Base-by-base conservation (phyloP, 92 coral and sea anemone genomes). In the Bergia sp. region DNA sequence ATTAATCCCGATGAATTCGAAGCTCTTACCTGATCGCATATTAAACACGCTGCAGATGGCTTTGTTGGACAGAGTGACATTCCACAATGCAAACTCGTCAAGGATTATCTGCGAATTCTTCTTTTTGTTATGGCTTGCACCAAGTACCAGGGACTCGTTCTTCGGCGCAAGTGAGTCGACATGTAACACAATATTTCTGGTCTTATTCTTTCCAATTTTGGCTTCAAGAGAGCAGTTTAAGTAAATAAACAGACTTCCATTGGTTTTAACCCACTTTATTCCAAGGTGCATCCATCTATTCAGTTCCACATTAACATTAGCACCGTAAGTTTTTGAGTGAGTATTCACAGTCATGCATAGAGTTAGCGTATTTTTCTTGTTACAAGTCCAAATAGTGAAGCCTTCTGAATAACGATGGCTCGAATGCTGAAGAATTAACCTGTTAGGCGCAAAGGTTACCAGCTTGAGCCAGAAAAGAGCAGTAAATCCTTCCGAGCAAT, bases 71-170 rank as follows among this genome's bases (percentile, higher is more conserved):
- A 95, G 66, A 37, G 92, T 91, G 64, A 79, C 69, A 78, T 92
- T 91, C 99, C 99, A 97, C 67, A 97, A 90, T 64, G 99, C 99
- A 66, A 97, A 93, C 73, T 97, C 99, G 50, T 97, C 99, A 37
- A 97, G 88, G 49, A 92, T 58, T 73, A 96, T 61, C 42, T 87
- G 93, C 5, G 91, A 89, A 53, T 93, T 89, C 77, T 95, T 97
- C 89, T 85, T 94, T 66, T 90, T 81, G 13, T 89, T 93, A 67
- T 93, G 99, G 72, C 95, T 97, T 2, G 99, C 99, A 38, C 99
- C 99, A 44, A 96, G 76, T 69, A 95, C 82, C 82, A 95, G 45
- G 44, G 82, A 55, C 23, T 73, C 42, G 15, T 45, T 79, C 64
- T 20, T 40, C 74, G 12, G 86, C 20, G 53, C 20, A 16, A 44